Percentiles rank a stretch among this genome's conserved stretches.
Evolutionary conservation across 2,888 invertebrate genomes (phyloP).

Genomic region (Cosmorhoe ocellata): DNA sequence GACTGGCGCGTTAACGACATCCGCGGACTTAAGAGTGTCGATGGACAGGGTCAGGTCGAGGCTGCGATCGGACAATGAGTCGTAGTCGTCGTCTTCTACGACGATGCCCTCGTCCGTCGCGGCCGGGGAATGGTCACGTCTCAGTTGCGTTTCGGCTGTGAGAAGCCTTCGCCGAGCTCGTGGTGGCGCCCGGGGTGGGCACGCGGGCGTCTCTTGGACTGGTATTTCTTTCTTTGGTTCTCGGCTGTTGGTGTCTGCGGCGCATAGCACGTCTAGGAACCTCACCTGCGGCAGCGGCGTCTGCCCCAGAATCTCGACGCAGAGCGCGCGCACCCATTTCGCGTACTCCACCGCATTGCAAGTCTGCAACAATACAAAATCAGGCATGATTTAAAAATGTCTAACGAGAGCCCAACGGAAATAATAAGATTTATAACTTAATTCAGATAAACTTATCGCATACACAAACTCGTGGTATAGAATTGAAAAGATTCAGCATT

Average conservation of each 20-base stretch:
- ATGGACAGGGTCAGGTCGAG: slow-evolving; percentile 77
- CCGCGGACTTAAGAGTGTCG: slow-evolving; percentile 74
- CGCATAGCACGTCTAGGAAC: slow-evolving; percentile 86
- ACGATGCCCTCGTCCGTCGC: slow-evolving; percentile 80
- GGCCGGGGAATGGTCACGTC: slow-evolving; percentile 75
- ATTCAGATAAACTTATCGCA: slow-evolving; percentile 34
- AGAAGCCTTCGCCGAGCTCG: slow-evolving; percentile 70
- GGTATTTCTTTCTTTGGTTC: slow-evolving; percentile 66
- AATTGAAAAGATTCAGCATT: slow-evolving; percentile 39
- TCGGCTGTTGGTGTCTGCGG: slow-evolving; percentile 77
- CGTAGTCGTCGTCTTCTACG: slow-evolving; percentile 81
- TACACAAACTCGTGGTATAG: slow-evolving; percentile 3
- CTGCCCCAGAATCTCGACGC: slow-evolving; percentile 88
- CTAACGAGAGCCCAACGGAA: slow-evolving; percentile 31
- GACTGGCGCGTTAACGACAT: slow-evolving; percentile 68
- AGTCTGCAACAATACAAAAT: slow-evolving; percentile 81
- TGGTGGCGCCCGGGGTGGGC: slow-evolving; percentile 73
- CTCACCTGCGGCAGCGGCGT: slow-evolving; percentile 88
- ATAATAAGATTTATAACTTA: slow-evolving; percentile 45
- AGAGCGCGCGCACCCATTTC: slow-evolving; percentile 88
- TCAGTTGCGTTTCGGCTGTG: slow-evolving; percentile 67
- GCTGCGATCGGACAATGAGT: slow-evolving; percentile 82
- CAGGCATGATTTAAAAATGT: slow-evolving; percentile 39
- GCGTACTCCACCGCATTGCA: slow-evolving; percentile 86
- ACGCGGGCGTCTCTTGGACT: slow-evolving; percentile 60